Evolutionary conservation across 2,113 vertebrate species (phyloP).

Genomic region (Pomatostomus ruficeps): DNA sequence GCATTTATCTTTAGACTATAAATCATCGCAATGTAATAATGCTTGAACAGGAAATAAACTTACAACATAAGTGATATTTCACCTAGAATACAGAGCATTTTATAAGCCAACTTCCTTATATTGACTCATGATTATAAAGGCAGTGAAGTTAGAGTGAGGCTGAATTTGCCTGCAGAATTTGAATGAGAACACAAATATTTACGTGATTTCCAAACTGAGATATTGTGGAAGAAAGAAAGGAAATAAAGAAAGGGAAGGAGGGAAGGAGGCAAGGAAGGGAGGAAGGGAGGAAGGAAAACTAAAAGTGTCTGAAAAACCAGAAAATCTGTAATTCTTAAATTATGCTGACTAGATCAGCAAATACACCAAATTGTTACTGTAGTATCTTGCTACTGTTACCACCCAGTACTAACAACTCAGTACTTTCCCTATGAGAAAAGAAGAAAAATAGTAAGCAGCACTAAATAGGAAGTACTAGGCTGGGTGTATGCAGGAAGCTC

Average conservation of each 20-base stretch:
- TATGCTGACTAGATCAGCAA: background rate
- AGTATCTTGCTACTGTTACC: background rate
- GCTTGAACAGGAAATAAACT: background rate
- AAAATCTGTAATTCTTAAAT: background rate
- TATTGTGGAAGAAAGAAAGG: background rate
- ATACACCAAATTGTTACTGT: background rate
- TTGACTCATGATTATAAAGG: background rate
- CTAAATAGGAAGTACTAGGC: background rate
- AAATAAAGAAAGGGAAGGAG: background rate
- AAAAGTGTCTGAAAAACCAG: background rate
- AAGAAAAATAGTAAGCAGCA: background rate
- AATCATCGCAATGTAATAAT: background rate
- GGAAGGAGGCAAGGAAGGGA: background rate
- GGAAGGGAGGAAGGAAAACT: background rate
- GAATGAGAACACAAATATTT: background rate
- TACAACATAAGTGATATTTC: background rate
- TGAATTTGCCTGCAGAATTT: background rate
- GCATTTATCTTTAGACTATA: background rate
- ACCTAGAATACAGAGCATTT: background rate
- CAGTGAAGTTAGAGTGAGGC: background rate
- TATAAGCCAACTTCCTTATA: background rate
- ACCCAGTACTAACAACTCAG: background rate
- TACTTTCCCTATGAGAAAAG: fast-evolving
- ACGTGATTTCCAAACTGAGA: background rate
- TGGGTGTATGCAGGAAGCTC: background rate